These are phyloP conservation scores for Anguilla marmorata DNA, from an alignment of 2,797 vertebrate species.

Conservation along the genomic window DNA sequence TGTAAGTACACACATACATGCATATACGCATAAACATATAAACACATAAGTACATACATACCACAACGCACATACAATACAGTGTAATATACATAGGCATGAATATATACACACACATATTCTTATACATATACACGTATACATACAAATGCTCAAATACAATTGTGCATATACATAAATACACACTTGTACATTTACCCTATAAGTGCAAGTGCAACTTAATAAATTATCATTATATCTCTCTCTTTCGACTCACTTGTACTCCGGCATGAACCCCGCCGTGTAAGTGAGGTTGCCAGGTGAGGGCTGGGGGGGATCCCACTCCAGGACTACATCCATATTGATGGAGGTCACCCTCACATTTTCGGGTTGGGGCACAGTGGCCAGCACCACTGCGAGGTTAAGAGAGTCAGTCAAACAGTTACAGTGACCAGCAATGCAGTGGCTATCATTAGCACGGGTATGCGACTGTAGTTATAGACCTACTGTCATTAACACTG, in stretches of 20 bases:
- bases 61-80: too few species aligned
- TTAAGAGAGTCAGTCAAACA: not conserved
- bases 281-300: conserved; percentile 50
- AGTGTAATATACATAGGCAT: too few species aligned
- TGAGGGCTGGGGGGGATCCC: conserved; percentile 52
- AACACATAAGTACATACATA: too few species aligned
- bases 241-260: not conserved
- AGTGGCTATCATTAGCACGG: not conserved
- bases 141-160: too few species aligned
- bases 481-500: not conserved
- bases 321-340: conserved; percentile 65
- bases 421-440: not conserved
- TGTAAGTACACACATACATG: too few species aligned
- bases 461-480: not conserved
- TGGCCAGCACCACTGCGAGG: conserved; percentile 40
- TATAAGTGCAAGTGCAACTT: too few species aligned
- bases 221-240: too few species aligned
- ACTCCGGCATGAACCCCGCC: conserved; percentile 51
- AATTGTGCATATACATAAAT: too few species aligned
- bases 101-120: too few species aligned
- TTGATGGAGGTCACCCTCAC: conserved; percentile 57
- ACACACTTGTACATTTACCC: too few species aligned
- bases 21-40: too few species aligned
- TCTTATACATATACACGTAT: too few species aligned
- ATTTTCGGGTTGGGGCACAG: conserved; percentile 50